phyloP scores from a whole-genome alignment of 2,888 invertebrate species.

The Morpho deidamia region DNA sequence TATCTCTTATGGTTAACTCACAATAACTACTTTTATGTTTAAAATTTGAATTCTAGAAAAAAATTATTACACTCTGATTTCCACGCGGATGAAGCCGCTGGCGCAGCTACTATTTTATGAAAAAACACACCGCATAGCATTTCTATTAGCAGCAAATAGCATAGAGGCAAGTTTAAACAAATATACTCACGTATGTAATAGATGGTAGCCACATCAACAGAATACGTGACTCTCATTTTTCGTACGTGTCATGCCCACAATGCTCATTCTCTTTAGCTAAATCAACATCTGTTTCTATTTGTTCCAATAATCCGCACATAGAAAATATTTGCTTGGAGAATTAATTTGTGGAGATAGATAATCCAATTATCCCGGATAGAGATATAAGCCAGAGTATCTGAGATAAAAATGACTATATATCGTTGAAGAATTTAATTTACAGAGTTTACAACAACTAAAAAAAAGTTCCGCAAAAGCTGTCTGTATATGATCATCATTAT shows the following conservation, averaged over 20 bases:
- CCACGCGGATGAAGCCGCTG: too few species aligned
- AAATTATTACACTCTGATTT: too few species aligned
- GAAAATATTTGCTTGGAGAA: neutral
- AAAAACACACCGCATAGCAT: neutral
- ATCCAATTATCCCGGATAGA: neutral
- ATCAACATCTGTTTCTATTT: constrained; percentile 16
- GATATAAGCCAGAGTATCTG: neutral
- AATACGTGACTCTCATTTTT: constrained; percentile 52
- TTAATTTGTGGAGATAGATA: neutral
- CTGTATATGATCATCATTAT: too few species aligned
- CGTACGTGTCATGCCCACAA: constrained; percentile 46
- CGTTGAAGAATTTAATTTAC: too few species aligned
- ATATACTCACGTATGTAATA: constrained; percentile 67
- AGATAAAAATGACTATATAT: too few species aligned
- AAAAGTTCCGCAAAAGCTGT: too few species aligned
- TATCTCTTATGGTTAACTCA: too few species aligned
- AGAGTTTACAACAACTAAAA: too few species aligned
- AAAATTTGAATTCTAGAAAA: too few species aligned
- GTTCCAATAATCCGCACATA: constrained; percentile 1
- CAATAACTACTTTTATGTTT: too few species aligned
- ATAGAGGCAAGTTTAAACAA: constrained; percentile 41
- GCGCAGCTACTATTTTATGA: too few species aligned
- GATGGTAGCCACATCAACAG: constrained; percentile 43
- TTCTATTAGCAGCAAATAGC: constrained; percentile 9
- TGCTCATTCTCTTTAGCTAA: constrained; percentile 23